Conservation (phyloP, 2,888 invertebrate genomes). For the Eretmocerus hayati region DNA sequence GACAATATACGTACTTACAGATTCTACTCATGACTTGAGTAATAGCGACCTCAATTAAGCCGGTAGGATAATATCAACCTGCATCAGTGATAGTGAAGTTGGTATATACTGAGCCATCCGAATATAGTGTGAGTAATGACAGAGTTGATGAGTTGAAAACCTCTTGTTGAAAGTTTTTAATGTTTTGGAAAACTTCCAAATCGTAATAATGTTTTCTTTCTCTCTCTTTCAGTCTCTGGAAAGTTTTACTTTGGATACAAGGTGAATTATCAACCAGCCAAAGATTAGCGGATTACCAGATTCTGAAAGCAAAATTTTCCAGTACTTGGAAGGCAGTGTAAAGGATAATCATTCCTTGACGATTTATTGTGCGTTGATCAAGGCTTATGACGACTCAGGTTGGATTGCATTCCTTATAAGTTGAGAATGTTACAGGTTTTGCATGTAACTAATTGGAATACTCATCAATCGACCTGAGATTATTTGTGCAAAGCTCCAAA, state of each 20-base stretch:
- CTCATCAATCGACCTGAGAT: conserved; percentile 57
- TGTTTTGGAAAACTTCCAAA: not conserved
- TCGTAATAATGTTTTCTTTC: not conserved
- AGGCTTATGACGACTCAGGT: conserved; percentile 59
- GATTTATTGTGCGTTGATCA: conserved; percentile 68
- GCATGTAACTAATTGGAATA: conserved; percentile 63
- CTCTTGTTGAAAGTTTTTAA: too few relatives aligned
- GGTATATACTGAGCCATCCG: conserved; percentile 18
- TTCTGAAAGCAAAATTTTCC: conserved; percentile 28
- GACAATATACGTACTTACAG: conserved; percentile 16
- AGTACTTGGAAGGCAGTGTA: conserved; percentile 20
- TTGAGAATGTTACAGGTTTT: conserved; percentile 57
- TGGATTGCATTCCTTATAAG: conserved; percentile 55
- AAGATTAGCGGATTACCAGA: conserved; percentile 34
- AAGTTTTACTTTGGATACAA: conserved; percentile 14
- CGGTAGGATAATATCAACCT: conserved; percentile 17
- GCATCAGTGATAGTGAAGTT: conserved; percentile 18
- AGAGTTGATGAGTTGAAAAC: conserved; percentile 14
- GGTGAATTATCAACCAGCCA: conserved; percentile 34
- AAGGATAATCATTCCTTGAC: conserved; percentile 38
- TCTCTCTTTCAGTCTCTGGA: conserved; percentile 8
- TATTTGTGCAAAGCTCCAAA: conserved; percentile 71
- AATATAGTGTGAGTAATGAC: conserved; percentile 19
- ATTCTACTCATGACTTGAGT: conserved; percentile 16
- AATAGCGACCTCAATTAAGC: conserved; percentile 20